phyloP scores from a whole-genome alignment of 2,113 vertebrate genomes.

The Pseudorasbora parva region DNA sequence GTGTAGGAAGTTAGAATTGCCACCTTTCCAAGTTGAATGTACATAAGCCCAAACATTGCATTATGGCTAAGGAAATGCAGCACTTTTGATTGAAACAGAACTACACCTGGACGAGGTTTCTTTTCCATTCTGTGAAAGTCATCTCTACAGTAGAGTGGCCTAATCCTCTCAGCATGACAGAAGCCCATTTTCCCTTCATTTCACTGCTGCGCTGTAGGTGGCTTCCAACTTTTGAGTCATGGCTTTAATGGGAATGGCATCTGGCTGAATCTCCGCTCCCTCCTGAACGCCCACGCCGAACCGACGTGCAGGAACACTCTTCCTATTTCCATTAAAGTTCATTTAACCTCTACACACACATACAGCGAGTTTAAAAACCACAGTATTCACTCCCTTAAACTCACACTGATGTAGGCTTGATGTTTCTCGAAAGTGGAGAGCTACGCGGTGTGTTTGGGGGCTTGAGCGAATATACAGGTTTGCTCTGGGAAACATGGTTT shows the following conservation, averaged over 20 bases:
- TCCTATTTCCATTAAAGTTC: conserved; percentile 53
- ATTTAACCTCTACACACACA: conserved; percentile 45
- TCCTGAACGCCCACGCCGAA: conserved; percentile 30
- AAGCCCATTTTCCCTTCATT: conserved; percentile 53
- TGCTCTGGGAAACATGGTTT: conserved; percentile 45
- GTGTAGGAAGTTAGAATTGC: background rate
- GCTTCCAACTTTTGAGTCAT: conserved; percentile 59
- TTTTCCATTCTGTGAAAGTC: conserved; percentile 51
- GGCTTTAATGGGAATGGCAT: conserved; percentile 62
- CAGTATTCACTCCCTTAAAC: conserved; percentile 43
- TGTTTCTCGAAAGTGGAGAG: conserved; percentile 35
- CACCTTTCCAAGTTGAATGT: background rate
- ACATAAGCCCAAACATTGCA: background rate
- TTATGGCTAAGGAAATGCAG: background rate
- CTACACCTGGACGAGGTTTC: conserved; percentile 41
- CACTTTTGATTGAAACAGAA: conserved; percentile 16
- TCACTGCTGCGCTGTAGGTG: conserved; percentile 52
- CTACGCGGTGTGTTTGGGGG: background rate
- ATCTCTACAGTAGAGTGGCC: conserved; percentile 43
- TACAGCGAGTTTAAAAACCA: conserved; percentile 37
- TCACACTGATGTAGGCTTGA: conserved; percentile 15
- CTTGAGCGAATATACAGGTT: conserved; percentile 51
- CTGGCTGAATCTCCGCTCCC: conserved; percentile 54
- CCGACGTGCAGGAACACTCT: conserved; percentile 29
- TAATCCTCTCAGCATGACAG: conserved; percentile 52